Percentiles rank a stretch among this genome's conserved stretches.
Conservation (phyloP, 2,797 vertebrate species). For the Gymnothorax javanicus region DNA sequence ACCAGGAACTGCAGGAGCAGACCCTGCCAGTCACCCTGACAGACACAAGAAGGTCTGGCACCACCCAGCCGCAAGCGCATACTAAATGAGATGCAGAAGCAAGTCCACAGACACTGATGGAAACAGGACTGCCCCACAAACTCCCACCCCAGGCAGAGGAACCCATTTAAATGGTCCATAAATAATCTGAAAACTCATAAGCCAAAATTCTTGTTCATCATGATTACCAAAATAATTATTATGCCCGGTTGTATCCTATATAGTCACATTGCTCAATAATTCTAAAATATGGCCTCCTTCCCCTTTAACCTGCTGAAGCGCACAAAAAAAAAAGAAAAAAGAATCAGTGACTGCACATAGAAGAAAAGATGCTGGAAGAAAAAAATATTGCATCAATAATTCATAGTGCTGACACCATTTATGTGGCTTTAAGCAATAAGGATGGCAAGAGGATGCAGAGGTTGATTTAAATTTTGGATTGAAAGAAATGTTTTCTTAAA, state of each 20-base stretch:
- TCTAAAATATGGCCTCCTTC: constrained; percentile 59
- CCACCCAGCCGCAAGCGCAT: neutral
- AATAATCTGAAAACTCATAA: neutral
- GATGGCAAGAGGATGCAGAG: constrained; percentile 26
- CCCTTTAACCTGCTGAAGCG: constrained; percentile 53
- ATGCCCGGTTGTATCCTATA: neutral
- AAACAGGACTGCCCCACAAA: neutral
- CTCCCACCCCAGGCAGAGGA: neutral
- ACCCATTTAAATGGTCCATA: neutral
- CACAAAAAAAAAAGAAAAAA: constrained; percentile 40
- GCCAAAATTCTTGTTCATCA: neutral
- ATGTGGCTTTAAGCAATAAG: constrained; percentile 44
- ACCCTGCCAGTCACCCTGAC: neutral
- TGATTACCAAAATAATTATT: neutral
- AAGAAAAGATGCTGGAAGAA: constrained; percentile 43
- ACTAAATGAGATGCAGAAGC: neutral
- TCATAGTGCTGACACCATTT: constrained; percentile 64
- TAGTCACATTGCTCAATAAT: constrained; percentile 42
- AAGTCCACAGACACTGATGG: neutral
- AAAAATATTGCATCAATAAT: constrained; percentile 69
- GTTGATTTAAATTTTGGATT: neutral
- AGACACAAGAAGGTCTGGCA: neutral
- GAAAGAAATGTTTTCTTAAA: neutral
- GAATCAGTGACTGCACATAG: neutral
- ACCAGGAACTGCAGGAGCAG: neutral